Evolutionary conservation across 2,113 vertebrate genomes (phyloP).

Genomic region (Coturnix japonica): DNA sequence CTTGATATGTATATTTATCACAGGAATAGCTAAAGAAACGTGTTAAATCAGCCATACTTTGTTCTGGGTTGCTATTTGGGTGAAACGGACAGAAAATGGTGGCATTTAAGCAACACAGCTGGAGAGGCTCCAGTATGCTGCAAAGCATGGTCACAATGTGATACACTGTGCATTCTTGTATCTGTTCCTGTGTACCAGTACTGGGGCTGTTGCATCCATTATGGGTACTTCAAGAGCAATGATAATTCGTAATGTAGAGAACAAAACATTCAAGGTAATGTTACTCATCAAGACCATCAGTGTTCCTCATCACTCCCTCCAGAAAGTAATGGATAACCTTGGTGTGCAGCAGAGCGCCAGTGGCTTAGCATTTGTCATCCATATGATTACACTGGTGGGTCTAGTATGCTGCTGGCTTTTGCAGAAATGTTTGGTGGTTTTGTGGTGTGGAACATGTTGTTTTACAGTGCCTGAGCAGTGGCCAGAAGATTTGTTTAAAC

Average conservation of each 20-base stretch:
- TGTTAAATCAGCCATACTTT: neutral
- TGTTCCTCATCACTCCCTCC: neutral
- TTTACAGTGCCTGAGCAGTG: conserved; percentile 17
- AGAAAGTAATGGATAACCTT: neutral
- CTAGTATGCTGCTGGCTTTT: neutral
- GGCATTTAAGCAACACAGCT: neutral
- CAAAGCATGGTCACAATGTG: neutral
- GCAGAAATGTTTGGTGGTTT: conserved; percentile 41
- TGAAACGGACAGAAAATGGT: neutral
- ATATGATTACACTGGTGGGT: neutral
- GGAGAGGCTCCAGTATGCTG: neutral
- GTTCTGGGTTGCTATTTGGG: neutral
- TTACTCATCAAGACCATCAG: neutral
- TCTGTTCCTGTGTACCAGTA: neutral
- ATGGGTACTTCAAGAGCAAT: neutral
- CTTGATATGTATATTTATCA: neutral
- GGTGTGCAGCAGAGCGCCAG: neutral
- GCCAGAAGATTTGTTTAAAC: conserved; percentile 26
- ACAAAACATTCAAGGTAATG: neutral
- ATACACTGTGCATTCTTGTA: neutral
- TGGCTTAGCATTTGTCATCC: neutral
- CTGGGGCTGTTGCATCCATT: neutral
- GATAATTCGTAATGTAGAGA: neutral
- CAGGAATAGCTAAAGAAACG: neutral
- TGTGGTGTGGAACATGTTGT: conserved; percentile 11